phyloP scores from a whole-genome alignment of 2,113 vertebrate species.

The Sula dactylatra region DNA sequence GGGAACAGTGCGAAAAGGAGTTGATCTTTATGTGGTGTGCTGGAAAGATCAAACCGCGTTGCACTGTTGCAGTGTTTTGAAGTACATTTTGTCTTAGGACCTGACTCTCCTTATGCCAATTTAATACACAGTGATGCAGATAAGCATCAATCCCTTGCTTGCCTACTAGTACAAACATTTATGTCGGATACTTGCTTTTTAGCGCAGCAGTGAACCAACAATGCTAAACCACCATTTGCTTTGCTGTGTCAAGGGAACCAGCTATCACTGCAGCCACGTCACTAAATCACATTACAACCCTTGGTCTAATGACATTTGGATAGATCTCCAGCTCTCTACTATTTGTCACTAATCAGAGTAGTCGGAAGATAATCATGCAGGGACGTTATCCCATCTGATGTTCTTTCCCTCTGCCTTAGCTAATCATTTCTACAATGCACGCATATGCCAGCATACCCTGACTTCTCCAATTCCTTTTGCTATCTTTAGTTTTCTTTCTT shows the following conservation, averaged over 20 bases:
- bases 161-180: background rate
- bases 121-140: background rate
- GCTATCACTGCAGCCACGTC: background rate
- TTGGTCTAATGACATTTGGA: constrained; percentile 24
- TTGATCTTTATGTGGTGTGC: background rate
- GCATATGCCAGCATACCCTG: background rate
- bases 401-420: background rate
- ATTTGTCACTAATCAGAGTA: background rate
- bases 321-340: constrained; percentile 7
- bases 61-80: background rate
- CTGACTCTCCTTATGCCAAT: background rate
- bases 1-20: background rate
- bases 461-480: background rate
- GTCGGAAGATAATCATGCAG: constrained; percentile 32
- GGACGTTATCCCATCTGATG: background rate
- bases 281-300: constrained; percentile 7
- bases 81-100: background rate
- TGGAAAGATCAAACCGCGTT: background rate
- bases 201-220: background rate
- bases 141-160: background rate
- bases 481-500: background rate
- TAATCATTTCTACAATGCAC: background rate
- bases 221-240: background rate
- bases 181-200: background rate
- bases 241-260: background rate